Evolutionary conservation across 2,113 vertebrate species (phyloP), one percentile per base, ranked within the genome.

Genomic region (Probosciger aterrimus): DNA sequence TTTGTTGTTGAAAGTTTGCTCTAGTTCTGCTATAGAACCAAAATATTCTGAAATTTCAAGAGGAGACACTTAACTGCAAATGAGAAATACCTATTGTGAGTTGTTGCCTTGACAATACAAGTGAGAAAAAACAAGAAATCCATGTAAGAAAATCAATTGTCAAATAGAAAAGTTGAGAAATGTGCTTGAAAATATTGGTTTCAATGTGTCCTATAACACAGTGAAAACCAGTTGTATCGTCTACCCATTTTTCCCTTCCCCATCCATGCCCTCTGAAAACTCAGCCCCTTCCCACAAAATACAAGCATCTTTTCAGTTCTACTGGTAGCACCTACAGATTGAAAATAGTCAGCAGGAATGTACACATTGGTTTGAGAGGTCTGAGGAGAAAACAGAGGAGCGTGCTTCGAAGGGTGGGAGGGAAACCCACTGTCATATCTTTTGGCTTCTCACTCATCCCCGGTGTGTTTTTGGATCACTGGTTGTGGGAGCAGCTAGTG

Each of bases 231-330:
- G 24, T 43, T 81, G 16, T 14, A 55, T 79, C 35, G 44, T 73
- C 35, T 31, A 25, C 8, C n/a, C 22, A 12, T 94, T 83, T 83
- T 78, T 68, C 39, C 62, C 12, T 46, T 71, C 6, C n/a, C 49
- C 6, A 0, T 23, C 49, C 6, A 0, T 25, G 22, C 41, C n/a
- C 25, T 82, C 14, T 0, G 0, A 74, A 63, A 84, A 33, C 3
- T 46, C 50, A 73, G 11, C 19, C 22, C 11, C 41, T 68, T 86
- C 30, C 15, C 18, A 71, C 27, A 53, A 50, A 88, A 86, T 4
- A 9, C 9, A 33, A 41, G 5, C 13, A 11, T 82, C 33, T 44
- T 37, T 76, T 59, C 23, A 28, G 12, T 71, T 86, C 52, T 65
- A 8, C 1, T 6, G 9, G 27, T 62, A 23, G 6, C 31, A 55